Percentiles rank a stretch among this genome's conserved stretches.
Evolutionary conservation across 2,888 invertebrate species (phyloP).

Genomic region (Micoletzkya japonica): DNA sequence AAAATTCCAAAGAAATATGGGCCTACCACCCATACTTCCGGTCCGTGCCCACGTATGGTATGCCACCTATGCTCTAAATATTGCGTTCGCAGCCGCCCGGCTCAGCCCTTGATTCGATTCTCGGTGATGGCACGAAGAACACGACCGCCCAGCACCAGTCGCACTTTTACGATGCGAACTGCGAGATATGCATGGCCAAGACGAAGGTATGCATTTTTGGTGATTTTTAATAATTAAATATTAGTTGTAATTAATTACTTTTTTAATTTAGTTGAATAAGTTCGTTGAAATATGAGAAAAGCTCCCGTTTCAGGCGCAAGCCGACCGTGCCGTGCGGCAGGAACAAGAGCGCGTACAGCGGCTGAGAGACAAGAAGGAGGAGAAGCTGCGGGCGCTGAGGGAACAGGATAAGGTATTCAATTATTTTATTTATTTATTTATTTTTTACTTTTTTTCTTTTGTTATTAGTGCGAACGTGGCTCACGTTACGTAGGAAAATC

Average conservation of each 20-base stretch:
- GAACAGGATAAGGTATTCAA: slow-evolving; percentile 10
- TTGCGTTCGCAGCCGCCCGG: background rate
- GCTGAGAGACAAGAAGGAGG: slow-evolving; percentile 29
- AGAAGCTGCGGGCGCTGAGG: slow-evolving; percentile 9
- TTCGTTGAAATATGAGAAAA: background rate
- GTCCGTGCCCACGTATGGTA: no score
- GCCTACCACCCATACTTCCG: no score
- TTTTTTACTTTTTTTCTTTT: background rate
- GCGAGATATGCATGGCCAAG: slow-evolving; percentile 40
- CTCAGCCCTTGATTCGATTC: slow-evolving; percentile 40
- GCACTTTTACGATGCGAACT: slow-evolving; percentile 50
- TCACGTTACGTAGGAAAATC: no score
- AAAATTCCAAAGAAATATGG: no score
- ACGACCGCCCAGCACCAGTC: slow-evolving; percentile 44
- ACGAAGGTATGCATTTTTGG: slow-evolving; percentile 27
- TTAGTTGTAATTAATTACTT: background rate
- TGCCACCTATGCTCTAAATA: no score
- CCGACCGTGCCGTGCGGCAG: background rate
- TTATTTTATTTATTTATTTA: background rate
- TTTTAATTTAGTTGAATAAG: background rate
- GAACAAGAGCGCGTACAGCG: slow-evolving; percentile 28
- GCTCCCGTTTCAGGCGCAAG: background rate
- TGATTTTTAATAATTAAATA: background rate
- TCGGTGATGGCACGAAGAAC: slow-evolving; percentile 43
- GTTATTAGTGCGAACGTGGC: background rate